Percentiles rank a stretch among this genome's conserved stretches.
Evolutionary conservation across 2,888 invertebrate species (phyloP).

Genomic region (Euplagia quadripunctaria): DNA sequence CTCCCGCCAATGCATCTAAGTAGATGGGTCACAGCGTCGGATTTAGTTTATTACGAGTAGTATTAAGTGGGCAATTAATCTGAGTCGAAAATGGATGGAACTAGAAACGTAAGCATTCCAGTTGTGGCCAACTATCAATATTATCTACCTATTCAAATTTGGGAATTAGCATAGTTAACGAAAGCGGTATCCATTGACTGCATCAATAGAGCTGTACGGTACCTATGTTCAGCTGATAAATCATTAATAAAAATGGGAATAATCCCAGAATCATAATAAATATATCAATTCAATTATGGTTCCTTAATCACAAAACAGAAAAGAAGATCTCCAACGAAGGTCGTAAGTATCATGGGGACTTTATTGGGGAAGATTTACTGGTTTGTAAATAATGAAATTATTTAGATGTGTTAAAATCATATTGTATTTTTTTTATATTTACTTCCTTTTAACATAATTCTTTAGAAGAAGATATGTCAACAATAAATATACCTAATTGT

Average conservation of each 20-base stretch:
- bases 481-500: too few relatives aligned
- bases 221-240: not conserved
- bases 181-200: slow-evolving; percentile 52
- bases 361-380: too few relatives aligned
- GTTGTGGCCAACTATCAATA: slow-evolving; percentile 68
- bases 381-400: too few relatives aligned
- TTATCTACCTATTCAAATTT: slow-evolving; percentile 64
- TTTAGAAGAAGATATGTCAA: too few relatives aligned
- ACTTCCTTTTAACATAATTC: too few relatives aligned
- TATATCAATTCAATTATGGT: too few relatives aligned
- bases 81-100: slow-evolving; percentile 68
- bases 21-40: slow-evolving; percentile 74
- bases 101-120: slow-evolving; percentile 70
- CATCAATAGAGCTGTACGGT: slow-evolving; percentile 23
- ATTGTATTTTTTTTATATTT: too few relatives aligned
- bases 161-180: slow-evolving; percentile 61
- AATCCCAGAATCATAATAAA: not conserved
- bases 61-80: slow-evolving; percentile 78
- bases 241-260: too few relatives aligned
- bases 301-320: too few relatives aligned
- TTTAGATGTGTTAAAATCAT: too few relatives aligned
- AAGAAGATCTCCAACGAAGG: too few relatives aligned
- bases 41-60: slow-evolving; percentile 78
- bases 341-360: too few relatives aligned
- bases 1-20: slow-evolving; percentile 73